Base-by-base conservation (phyloP, 2,113 vertebrate species). In the Neoarius graeffei region DNA sequence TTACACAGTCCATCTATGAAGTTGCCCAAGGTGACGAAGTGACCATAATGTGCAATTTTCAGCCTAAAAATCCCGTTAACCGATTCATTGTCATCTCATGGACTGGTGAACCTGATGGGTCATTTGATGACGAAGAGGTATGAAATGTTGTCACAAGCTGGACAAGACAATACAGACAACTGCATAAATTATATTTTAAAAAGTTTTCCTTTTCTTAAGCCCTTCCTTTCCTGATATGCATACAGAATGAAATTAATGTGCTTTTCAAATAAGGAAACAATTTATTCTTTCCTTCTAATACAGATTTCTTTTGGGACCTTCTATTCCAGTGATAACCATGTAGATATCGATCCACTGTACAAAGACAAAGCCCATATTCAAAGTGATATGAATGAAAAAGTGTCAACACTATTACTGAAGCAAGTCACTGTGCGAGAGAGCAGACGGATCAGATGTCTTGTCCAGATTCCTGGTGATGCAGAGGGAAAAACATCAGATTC, bases 381-480 rank as follows among this genome's bases (percentile, higher is more conserved):
- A 0, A 81, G 91, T 0, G 27, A 95, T 0, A 0, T 86, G 0
- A 0, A 0, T 0, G 20, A 0, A 0, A 77, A 84, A 30, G 85
- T 94, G 1, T 94, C 95, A 85, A 93, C 92, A 1, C 81, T 99
- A 86, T 91, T 35, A 56, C 79, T 99, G 5, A 76, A 1, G 0
- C 67, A 91, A 3, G 91, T 97, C n/a, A 96, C 95, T 57, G 93
- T 96, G 92, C 85, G 93, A 5, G 98, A 99, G 93, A 98, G 94
- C 0, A 94, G 97, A 0, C 93, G 83, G 0, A 98, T 95, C 0
- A 89, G 88, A 56, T 98, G 98, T 89, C 92, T 56, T 0, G 94
- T 98, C 1, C 88, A 74, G 0, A 92, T 97, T 9, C 25, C 92
- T 0, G 7, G 23, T 0, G 97, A 98, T 25, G 7, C 94, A 27